A percentile compares a stretch with the other conserved stretches of the same genome.
Conservation (phyloP, 2,888 invertebrate species). For the Xylota segnis region DNA sequence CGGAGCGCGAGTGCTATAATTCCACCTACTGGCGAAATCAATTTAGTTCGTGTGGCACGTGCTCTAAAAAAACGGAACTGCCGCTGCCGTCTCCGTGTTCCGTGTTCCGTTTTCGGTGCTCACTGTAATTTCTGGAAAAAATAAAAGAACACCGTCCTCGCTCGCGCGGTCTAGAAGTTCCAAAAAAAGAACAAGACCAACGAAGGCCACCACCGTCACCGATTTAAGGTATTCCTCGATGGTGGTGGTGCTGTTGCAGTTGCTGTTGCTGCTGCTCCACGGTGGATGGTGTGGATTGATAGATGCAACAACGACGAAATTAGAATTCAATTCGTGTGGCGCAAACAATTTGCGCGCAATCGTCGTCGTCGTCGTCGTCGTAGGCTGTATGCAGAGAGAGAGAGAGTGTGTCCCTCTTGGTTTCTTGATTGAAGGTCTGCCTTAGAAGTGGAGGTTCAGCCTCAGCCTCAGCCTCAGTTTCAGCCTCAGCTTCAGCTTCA, state of each 20-base stretch:
- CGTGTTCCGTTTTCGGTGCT: conserved; percentile 29
- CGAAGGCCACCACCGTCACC: conserved; percentile 67
- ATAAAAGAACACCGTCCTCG: conserved; percentile 37
- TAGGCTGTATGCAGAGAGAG: background rate
- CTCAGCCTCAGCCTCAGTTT: conserved; percentile 33
- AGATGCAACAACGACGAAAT: conserved; percentile 70
- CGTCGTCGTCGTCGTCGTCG: no score
- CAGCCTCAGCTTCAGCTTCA: conserved; percentile 39
- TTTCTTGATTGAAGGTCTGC: conserved; percentile 68
- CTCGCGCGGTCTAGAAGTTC: conserved; percentile 46
- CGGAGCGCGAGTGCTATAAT: conserved; percentile 71
- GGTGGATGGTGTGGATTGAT: conserved; percentile 56
- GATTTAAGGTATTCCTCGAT: conserved; percentile 59
- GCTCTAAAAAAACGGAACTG: conserved; percentile 80
- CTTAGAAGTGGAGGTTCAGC: conserved; percentile 31
- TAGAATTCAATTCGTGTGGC: conserved; percentile 77
- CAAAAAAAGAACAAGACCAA: conserved; percentile 51
- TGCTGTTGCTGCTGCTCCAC: no score
- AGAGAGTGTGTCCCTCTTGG: conserved; percentile 59
- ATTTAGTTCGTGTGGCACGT: conserved; percentile 84
- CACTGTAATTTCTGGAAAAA: conserved; percentile 55
- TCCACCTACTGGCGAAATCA: conserved; percentile 84
- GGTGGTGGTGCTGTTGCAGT: conserved; percentile 3
- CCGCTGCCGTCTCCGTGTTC: conserved; percentile 49
- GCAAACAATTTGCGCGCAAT: conserved; percentile 74